phyloP scores from a whole-genome alignment of 2,888 invertebrate species.

The Andrena praecox region DNA sequence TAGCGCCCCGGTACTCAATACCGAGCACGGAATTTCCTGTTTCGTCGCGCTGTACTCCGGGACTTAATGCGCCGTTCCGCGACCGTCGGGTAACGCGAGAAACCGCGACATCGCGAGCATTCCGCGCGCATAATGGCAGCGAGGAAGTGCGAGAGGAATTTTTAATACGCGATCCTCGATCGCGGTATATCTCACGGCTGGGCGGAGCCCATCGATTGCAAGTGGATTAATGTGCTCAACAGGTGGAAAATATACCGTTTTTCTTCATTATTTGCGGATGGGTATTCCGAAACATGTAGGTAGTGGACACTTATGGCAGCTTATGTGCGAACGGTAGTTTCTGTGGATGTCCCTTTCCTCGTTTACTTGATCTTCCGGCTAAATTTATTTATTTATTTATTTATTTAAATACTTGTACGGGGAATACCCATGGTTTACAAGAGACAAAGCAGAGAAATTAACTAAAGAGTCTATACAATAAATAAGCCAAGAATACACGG shows the following conservation, averaged over 20 bases:
- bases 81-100: conserved; percentile 27
- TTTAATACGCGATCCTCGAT: conserved; percentile 45
- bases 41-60: conserved; percentile 4
- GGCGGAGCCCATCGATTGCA: neutral
- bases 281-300: too few species aligned
- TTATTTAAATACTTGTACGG: too few species aligned
- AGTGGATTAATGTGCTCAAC: neutral
- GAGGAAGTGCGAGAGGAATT: conserved; percentile 39
- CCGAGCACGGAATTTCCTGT: conserved; percentile 38
- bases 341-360: too few species aligned
- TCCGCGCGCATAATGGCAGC: conserved; percentile 37
- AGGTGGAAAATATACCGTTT: conserved; percentile 16
- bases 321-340: too few species aligned
- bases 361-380: too few species aligned
- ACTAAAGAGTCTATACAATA: too few species aligned
- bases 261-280: neutral
- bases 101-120: conserved; percentile 46
- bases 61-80: conserved; percentile 32
- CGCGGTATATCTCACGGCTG: neutral
- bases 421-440: too few species aligned
- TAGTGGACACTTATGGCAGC: too few species aligned
- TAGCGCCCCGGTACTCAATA: conserved; percentile 26
- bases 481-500: too few species aligned
- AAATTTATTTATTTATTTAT: too few species aligned
- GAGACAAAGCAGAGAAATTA: too few species aligned